phyloP scores from a whole-genome alignment of 2,888 invertebrate genomes.

The Tribolium freemani region DNA sequence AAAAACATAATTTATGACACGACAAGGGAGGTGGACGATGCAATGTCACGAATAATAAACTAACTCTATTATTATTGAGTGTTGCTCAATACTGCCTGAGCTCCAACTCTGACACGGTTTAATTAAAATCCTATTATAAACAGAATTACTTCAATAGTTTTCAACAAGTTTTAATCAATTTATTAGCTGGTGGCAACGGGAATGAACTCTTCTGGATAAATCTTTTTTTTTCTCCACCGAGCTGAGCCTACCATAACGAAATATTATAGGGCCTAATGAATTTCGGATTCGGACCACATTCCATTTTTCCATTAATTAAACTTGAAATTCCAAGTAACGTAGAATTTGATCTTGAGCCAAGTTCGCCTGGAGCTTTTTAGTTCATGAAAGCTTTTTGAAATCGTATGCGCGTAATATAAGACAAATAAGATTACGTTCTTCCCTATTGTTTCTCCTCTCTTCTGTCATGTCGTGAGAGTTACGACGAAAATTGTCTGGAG shows the following conservation, averaged over 20 bases:
- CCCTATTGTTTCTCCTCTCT: conserved; percentile 7
- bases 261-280: too few species aligned
- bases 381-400: conserved; percentile 31
- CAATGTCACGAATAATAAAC: too few species aligned
- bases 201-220: not conserved
- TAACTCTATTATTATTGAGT: not conserved
- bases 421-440: conserved; percentile 31
- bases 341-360: conserved; percentile 5
- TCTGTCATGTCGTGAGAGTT: not conserved
- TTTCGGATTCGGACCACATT: too few species aligned
- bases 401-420: conserved; percentile 23
- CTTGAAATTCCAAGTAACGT: not conserved
- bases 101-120: not conserved
- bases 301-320: too few species aligned
- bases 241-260: too few species aligned
- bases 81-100: not conserved
- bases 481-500: not conserved
- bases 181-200: not conserved
- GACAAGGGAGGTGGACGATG: not conserved
- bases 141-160: not conserved
- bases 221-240: too few species aligned
- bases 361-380: conserved; percentile 4
- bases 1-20: not conserved
- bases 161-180: not conserved
- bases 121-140: not conserved